Conservation (phyloP, 2,113 vertebrate species). For the Pedionomus torquatus region DNA sequence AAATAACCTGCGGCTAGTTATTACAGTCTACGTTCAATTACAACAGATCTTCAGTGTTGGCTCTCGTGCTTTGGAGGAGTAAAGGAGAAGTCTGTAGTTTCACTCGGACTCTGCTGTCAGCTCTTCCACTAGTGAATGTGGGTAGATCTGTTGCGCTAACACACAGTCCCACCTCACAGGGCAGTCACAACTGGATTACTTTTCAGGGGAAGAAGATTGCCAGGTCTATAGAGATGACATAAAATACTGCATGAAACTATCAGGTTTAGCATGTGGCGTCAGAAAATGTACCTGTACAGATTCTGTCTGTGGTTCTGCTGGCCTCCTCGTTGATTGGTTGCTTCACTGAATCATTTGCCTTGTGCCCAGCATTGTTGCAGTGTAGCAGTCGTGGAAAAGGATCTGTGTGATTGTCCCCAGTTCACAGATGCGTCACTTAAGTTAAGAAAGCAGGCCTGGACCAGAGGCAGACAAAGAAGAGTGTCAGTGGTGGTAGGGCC, state of each 20-base stretch:
- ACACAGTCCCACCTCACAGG: background rate
- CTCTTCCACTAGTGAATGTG: background rate
- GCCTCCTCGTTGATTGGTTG: background rate
- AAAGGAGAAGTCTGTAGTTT: background rate
- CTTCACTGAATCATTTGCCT: background rate
- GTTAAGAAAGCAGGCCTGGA: background rate
- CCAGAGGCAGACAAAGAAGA: background rate
- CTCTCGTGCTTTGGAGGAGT: background rate
- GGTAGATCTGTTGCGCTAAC: background rate
- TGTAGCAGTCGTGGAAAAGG: rapidly evolving
- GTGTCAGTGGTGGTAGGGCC: background rate
- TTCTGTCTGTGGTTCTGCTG: background rate
- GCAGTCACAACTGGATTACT: rapidly evolving
- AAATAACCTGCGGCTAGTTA: background rate
- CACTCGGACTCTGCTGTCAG: background rate
- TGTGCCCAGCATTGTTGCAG: rapidly evolving
- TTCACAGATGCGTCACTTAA: background rate
- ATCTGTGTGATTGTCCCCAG: background rate
- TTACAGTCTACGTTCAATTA: rapidly evolving
- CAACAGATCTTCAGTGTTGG: background rate
- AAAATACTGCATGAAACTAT: background rate
- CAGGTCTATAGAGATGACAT: background rate
- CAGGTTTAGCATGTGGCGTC: background rate
- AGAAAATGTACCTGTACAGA: background rate
- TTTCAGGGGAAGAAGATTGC: background rate